Evolutionary conservation across 2,888 invertebrate genomes (phyloP).

Genomic region (Tuberolachnus salignus): DNA sequence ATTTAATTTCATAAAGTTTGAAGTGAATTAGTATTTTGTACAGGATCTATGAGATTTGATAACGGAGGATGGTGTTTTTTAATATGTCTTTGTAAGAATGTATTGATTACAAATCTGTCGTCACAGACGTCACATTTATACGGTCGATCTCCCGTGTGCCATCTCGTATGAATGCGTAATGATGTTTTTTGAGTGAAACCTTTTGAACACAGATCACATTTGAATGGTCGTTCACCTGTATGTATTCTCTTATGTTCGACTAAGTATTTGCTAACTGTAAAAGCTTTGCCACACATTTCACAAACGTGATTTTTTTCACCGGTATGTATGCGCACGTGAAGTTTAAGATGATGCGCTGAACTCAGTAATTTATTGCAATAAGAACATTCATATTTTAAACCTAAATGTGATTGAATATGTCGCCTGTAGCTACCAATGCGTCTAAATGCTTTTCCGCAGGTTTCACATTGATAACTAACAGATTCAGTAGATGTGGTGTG

Average conservation of each 20-base stretch:
- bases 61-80: slow-evolving; percentile 51
- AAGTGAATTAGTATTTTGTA: slow-evolving; percentile 36
- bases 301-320: slow-evolving; percentile 58
- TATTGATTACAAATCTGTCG: slow-evolving; percentile 57
- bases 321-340: slow-evolving; percentile 57
- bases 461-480: slow-evolving; percentile 57
- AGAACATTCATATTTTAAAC: slow-evolving; percentile 56
- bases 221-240: slow-evolving; percentile 57
- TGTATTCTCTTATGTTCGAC: slow-evolving; percentile 58
- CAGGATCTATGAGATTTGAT: slow-evolving; percentile 23
- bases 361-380: slow-evolving; percentile 56
- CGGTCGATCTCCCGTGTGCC: slow-evolving; percentile 58
- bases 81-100: slow-evolving; percentile 56
- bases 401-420: slow-evolving; percentile 57
- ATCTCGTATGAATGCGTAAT: slow-evolving; percentile 57
- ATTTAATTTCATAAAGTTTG: slow-evolving; percentile 41
- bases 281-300: slow-evolving; percentile 58
- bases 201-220: slow-evolving; percentile 58
- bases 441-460: slow-evolving; percentile 57
- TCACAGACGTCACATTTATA: slow-evolving; percentile 57
- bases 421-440: slow-evolving; percentile 58
- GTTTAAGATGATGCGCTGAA: slow-evolving; percentile 57
- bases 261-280: slow-evolving; percentile 57
- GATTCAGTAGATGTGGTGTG: slow-evolving; percentile 55
- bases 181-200: slow-evolving; percentile 57